Base-by-base conservation (phyloP, 2,888 invertebrate genomes). In the Elegia similella region DNA sequence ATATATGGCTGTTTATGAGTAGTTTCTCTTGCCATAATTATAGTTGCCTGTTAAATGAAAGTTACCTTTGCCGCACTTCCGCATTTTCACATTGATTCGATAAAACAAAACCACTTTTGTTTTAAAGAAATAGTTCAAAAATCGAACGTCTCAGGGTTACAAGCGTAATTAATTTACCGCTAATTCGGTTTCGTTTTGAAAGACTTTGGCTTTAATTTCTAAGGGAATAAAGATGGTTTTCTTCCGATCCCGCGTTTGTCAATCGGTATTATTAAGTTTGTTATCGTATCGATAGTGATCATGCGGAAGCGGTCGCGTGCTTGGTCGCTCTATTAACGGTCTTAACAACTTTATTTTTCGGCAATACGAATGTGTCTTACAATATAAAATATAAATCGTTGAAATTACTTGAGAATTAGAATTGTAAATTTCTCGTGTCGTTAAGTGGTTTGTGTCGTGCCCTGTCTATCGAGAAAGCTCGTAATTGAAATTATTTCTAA, bases 321-420 rank as follows among this genome's bases (percentile, higher is more conserved):
- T 69, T 68, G 68, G 68, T 66, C 68, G 75, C 78, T 78, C 76
- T 71, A 76, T 76, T 71, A 73, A 67, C 67, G 66, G 67, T 75
- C 73, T 74, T 80, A 84, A 88, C 86, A 84, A 86, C 87, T 87
- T 82, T 83, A 88, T 88, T 83, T 80, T 84, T 84, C 76, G 76
- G 78, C 78, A 77, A 79, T 78, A 75, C 72, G 71, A 75, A 79
- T 72, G 76, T 76, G 73, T 73, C 72, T 71, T 64, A 64, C 61
- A 70, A 75, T 73, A 75, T 73, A 76, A 77, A 76, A 79, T 76
- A 81, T 82, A 82, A 82, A 77, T 78, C 72, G 70, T 70, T 62
- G 62, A 65, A 73, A 80, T 82, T 78, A 79, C 79, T 72, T 71
- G 74, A 72, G 69, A 76, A 84, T 85, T 84, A 75, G 78, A 83